Evolutionary conservation across 2,888 invertebrate genomes (phyloP), one percentile per base, ranked within the genome.

Genomic region (Phengaris alcon): DNA sequence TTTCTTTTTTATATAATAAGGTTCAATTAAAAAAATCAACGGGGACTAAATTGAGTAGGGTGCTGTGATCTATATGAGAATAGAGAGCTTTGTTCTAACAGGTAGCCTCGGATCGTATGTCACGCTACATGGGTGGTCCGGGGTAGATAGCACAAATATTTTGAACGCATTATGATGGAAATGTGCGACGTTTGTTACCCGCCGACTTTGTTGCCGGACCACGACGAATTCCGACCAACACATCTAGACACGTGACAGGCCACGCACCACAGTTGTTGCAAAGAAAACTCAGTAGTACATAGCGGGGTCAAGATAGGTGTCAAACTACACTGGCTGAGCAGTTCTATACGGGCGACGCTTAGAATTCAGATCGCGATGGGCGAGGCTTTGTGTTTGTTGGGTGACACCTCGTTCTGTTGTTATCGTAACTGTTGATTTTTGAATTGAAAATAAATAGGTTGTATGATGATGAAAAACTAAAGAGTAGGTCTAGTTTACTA

Each of bases 151-250:
- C 90, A 90, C 86, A 89, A 88, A 90, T 87, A 90, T 90, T 90
- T 90, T 89, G 86, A 88, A 84, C 87, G 88, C 84, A 93, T 93
- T 93, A 89, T 92, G 85, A 93, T 93, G 91, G 87, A 87, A 93
- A 93, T 93, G 83, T 81, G 85, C 82, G 82, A 86, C 83, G 87
- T 84, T 82, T 85, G 86, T 82, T 82, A 85, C 84, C 83, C 85
- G 83, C 85, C 84, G 81, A 84, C 84, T 86, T 92, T 93, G 92
- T 93, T 80, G 79, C 79, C 75, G 76, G 76, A 88, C 87, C 91
- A 89, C 86, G 85, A 90, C 91, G 84, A 91, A 91, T 90, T 86
- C 82, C 64, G 73, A 75, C 88, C 83, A 82, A 15, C 77, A 22
- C 82, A 80, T 64, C 51, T 55, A 76, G 85, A 84, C 68, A 83